Evolutionary conservation across 37 sponge, comb jelly and placozoan species (phyloP), one percentile per base, ranked within the genome.

Genomic region (Tethya wilhelma): DNA sequence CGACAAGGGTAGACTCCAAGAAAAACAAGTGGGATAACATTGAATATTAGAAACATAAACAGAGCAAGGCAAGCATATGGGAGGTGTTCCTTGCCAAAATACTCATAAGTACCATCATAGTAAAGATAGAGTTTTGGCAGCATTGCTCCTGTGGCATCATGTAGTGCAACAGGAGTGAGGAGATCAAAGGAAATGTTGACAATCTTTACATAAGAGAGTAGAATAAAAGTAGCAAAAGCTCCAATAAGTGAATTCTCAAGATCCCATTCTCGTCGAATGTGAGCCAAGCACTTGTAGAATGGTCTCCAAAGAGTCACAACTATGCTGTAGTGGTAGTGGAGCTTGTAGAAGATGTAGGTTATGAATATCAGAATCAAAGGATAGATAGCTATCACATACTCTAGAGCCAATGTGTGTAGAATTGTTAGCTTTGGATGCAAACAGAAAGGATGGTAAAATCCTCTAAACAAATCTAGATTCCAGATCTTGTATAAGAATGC

Each of bases 201-300:
- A 31, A 81, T 56, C 37, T 79, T 79, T 7, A 67, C 32, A 41
- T 64, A 64, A 33, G 68, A 67, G 38, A 79, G 79, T 6, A 79
- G 38, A 23, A 66, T 19, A 11, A 79, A 66, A 28, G 76, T 75
- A 30, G 76, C 76, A 75, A 75, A 75, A 1, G 44, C 39, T 40
- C 40, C 64, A 2, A 75, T 38, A 7, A 75, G 64, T 11, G 76
- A 75, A 1, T 29, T 36, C 29, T 75, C 31, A 6, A 75, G 59
- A 64, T 75, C 38, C 41, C 39, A 59, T 6, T 60, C 8, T 40
- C 30, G 3, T 40, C 41, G 3, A 7, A 58, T 19, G 2, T 19
- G 76, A 5, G 28, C 28, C 19, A 53, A 73, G 28, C 32, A 17
- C 7, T 45, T 45, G 7, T 45, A 25, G 30, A 56, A 2, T 7